Conservation (phyloP, 30 jellyfish, hydroid and myxozoan species). For the Morbakka virulenta region DNA sequence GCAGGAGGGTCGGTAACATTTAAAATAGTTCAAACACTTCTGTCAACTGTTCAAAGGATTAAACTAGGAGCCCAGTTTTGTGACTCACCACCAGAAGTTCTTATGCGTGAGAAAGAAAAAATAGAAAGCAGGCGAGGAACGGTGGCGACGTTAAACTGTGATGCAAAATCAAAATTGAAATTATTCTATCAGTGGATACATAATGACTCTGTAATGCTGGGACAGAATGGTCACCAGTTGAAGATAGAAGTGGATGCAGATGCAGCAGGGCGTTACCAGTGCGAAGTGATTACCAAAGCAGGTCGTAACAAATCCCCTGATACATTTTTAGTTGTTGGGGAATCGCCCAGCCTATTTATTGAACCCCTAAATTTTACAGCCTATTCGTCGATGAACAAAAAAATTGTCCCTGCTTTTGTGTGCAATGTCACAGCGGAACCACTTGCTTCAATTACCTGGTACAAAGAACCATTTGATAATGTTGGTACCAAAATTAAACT, state of each 20-base stretch:
- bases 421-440: slow-evolving; percentile 74
- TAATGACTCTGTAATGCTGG: slow-evolving; percentile 16
- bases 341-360: slow-evolving; percentile 5
- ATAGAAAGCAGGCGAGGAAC: slow-evolving; percentile 9
- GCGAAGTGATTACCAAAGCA: slow-evolving; percentile 25
- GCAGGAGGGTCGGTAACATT: no score
- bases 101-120: background rate
- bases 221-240: slow-evolving; percentile 10
- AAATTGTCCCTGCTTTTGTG: slow-evolving; percentile 19
- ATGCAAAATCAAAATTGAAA: slow-evolving; percentile 13
- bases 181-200: slow-evolving; percentile 37
- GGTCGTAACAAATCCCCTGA: slow-evolving; percentile 41
- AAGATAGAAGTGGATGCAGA: slow-evolving; percentile 12
- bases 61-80: slow-evolving; percentile 21
- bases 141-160: slow-evolving; percentile 3
- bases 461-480: slow-evolving; percentile 10
- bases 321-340: slow-evolving; percentile 30
- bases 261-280: slow-evolving; percentile 36
- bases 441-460: slow-evolving; percentile 53
- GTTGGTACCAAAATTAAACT: background rate
- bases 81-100: slow-evolving; percentile 33
- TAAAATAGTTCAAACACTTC: background rate
- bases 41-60: background rate
- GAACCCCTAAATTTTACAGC: slow-evolving; percentile 43
- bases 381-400: slow-evolving; percentile 26